phyloP scores from a whole-genome alignment of 1,140 invertebrate genomes.

The Grapholita molesta region DNA sequence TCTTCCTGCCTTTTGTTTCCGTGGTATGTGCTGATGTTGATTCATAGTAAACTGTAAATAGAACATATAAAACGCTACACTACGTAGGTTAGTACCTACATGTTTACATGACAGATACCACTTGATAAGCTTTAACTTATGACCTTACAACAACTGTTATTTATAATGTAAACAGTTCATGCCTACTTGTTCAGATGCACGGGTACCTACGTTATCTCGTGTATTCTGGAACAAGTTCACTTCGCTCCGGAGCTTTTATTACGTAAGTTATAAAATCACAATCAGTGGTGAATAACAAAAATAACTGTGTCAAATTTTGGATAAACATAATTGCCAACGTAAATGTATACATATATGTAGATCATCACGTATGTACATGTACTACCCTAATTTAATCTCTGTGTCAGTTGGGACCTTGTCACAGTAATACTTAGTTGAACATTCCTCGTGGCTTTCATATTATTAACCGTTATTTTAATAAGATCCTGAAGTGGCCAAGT shows the following conservation, averaged over 20 bases:
- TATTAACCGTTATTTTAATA: too few species aligned
- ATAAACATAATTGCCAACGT: too few species aligned
- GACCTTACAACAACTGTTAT: constrained; percentile 16
- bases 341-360: too few species aligned
- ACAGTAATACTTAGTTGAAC: too few species aligned
- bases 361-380: too few species aligned
- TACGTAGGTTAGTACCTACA: too few species aligned
- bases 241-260: constrained; percentile 3
- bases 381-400: too few species aligned
- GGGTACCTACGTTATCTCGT: constrained; percentile 6
- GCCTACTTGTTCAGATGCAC: background rate
- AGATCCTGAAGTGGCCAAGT: too few species aligned
- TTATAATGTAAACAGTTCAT: constrained; percentile 9
- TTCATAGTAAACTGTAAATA: constrained; percentile 7
- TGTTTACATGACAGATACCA: background rate
- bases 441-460: too few species aligned
- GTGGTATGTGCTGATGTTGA: constrained; percentile 24
- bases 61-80: background rate
- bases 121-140: constrained; percentile 17
- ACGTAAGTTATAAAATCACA: constrained; percentile 1
- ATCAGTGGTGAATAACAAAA: background rate
- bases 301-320: too few species aligned
- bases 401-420: too few species aligned
- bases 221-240: constrained; percentile 15
- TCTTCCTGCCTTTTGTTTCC: constrained; percentile 46